Evolutionary conservation across 1,140 invertebrate species (phyloP), one percentile per base, ranked within the genome.

Genomic region (Drosophila pectinifera): DNA sequence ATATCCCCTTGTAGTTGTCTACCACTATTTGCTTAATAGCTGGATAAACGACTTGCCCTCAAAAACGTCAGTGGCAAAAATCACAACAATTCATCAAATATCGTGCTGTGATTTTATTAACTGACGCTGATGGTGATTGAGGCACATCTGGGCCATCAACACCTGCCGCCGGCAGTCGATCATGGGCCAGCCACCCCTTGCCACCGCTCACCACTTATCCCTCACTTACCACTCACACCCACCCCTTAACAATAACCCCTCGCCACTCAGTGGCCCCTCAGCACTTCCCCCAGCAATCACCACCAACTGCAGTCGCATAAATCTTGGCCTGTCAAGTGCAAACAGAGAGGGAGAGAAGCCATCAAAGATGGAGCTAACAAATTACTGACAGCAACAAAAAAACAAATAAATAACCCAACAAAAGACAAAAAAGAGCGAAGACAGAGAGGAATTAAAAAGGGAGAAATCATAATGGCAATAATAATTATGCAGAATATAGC

Each of bases 41-140:
- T 22, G 38, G 65, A 74, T 86, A 86, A 86, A 65, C 75, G 82
- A 51, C 83, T 73, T 73, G 61, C 70, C 69, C 75, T 76, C 78
- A 72, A 72, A 76, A 65, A 56, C 58, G 79, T 79, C 70, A 65
- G 26, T 39, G 57, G 70, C 75, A 83, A 73, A 88, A 79, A 73
- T 83, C 56, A 53, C 65, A 69, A 70, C 76, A 76, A 86, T 86
- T 86, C 83, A 89, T 86, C 83, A 86, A 81, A 80, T 62, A 79
- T 77, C 78, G 75, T 75, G 62, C 79, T 73, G 75, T 73, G 83
- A 86, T 88, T 86, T 86, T 86, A 86, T 86, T 86, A 88, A 86
- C 79, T 88, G 83, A 88, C 83, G 74, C 74, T 86, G 82, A 86
- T 86, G 82, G 79, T 83, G 79, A 86, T 88, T 86, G 83, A 82